Evolutionary conservation across 1,140 invertebrate genomes (phyloP).

Genomic region (Monomorium pharaonis): DNA sequence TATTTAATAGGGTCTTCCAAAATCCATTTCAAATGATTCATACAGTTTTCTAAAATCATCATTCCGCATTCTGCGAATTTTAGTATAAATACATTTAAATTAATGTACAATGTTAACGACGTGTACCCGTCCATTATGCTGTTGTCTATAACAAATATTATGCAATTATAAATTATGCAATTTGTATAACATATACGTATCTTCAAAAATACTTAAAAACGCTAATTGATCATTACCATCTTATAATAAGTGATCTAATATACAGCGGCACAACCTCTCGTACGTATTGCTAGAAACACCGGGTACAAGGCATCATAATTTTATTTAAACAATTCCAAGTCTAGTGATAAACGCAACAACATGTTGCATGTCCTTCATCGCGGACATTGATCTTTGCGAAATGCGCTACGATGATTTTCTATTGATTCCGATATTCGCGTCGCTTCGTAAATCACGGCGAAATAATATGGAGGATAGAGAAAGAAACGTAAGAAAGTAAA

Average conservation of each 20-base stretch:
- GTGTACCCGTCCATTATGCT: neutral
- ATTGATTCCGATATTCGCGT: neutral
- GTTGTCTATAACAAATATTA: slow-evolving; percentile 38
- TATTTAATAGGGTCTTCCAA: neutral
- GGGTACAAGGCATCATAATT: slow-evolving; percentile 22
- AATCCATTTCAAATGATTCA: slow-evolving; percentile 12
- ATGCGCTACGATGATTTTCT: neutral
- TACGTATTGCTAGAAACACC: slow-evolving; percentile 41
- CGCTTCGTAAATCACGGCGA: neutral
- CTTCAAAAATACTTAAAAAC: slow-evolving; percentile 12
- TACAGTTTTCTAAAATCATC: neutral
- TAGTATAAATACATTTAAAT: slow-evolving; percentile 23
- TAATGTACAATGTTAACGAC: slow-evolving; percentile 32
- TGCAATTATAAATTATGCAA: slow-evolving; percentile 43
- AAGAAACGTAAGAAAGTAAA: slow-evolving; percentile 11
- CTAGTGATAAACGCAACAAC: slow-evolving; percentile 11
- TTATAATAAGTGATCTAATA: slow-evolving; percentile 34
- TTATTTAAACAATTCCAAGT: slow-evolving; percentile 40
- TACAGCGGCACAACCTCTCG: slow-evolving; percentile 43
- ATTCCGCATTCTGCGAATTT: neutral
- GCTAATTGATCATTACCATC: slow-evolving; percentile 15
- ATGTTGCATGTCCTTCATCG: neutral
- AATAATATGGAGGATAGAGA: neutral
- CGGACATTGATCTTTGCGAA: neutral
- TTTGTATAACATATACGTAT: slow-evolving; percentile 18